Conservation (phyloP, 2,888 invertebrate genomes). For the Helobdella robusta region DNA sequence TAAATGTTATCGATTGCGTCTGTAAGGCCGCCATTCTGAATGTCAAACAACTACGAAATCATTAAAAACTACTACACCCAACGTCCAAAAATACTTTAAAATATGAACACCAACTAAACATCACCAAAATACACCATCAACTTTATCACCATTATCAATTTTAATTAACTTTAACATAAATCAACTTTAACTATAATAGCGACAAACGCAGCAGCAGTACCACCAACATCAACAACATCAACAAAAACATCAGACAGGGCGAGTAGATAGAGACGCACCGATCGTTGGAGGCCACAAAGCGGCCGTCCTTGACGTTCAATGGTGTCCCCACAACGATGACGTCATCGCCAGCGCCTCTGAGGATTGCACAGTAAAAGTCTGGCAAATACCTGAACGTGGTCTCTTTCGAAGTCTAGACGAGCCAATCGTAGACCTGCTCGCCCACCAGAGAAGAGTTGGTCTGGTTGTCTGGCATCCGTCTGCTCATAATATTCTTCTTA, state of each 20-base stretch:
- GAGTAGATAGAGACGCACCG: constrained; percentile 66
- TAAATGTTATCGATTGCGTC: no score
- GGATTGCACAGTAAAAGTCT: constrained; percentile 73
- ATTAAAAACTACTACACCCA: no score
- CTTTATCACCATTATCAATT: no score
- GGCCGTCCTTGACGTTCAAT: constrained; percentile 81
- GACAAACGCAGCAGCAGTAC: no score
- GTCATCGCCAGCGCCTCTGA: constrained; percentile 88
- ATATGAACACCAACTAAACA: no score
- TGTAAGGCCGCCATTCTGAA: no score
- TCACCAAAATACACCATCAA: no score
- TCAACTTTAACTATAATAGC: no score
- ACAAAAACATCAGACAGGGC: constrained; percentile 54
- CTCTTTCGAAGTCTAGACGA: constrained; percentile 56
- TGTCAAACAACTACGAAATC: no score
- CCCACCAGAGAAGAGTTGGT: constrained; percentile 80
- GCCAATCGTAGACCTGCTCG: constrained; percentile 74
- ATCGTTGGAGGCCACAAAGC: constrained; percentile 84
- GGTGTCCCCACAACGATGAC: constrained; percentile 95
- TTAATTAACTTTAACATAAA: no score
- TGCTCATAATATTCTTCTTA: constrained; percentile 79
- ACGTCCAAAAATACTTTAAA: no score
- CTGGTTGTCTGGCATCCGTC: constrained; percentile 88
- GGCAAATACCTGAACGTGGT: constrained; percentile 87
- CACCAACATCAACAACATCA: neutral